phyloP scores from a whole-genome alignment of 2,888 invertebrate species.

The Ophioninae sp. region DNA sequence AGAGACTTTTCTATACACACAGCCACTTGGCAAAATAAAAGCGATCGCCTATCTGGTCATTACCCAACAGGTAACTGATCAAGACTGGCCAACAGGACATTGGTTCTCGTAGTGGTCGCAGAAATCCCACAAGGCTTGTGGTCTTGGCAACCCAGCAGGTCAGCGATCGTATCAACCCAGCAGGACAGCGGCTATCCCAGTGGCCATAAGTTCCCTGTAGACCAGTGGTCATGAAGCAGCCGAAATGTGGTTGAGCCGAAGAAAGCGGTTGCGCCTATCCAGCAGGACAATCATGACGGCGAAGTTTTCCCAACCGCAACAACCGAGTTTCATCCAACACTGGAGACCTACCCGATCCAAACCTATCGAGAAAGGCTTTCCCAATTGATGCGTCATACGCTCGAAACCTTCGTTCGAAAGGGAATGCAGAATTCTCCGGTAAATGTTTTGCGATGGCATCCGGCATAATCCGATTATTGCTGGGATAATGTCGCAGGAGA shows the following conservation, averaged over 20 bases:
- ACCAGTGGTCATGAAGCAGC: neutral
- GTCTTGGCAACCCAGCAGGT: neutral
- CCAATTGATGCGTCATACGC: neutral
- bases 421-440: constrained; percentile 20
- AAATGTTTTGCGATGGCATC: constrained; percentile 68
- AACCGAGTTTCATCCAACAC: neutral
- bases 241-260: neutral
- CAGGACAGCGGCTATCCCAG: neutral
- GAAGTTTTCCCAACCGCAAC: constrained; percentile 9
- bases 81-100: neutral
- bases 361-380: neutral
- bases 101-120: neutral
- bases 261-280: neutral
- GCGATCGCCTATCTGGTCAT: neutral
- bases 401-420: neutral
- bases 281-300: neutral
- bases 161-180: neutral
- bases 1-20: too few species aligned
- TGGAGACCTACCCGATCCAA: neutral
- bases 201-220: neutral
- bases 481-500: constrained; percentile 11
- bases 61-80: neutral
- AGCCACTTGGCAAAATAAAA: too few species aligned
- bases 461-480: constrained; percentile 69
- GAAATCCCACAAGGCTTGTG: neutral